A percentile compares a stretch with the other conserved stretches of the same genome.
phyloP scores from a whole-genome alignment of 2,113 vertebrate species.

The Sphyrna mokarran region DNA sequence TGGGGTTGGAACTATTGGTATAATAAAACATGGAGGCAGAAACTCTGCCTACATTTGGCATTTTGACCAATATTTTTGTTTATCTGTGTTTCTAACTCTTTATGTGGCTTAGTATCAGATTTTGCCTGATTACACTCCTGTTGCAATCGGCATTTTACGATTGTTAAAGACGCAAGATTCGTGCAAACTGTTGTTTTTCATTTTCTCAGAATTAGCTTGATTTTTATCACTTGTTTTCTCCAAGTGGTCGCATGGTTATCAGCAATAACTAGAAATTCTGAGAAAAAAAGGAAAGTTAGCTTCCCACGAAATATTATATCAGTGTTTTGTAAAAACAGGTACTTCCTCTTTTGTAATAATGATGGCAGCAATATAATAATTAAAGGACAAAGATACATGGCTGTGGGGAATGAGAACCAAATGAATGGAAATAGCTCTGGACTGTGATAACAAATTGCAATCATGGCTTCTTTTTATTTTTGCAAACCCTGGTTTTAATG shows the following conservation, averaged over 20 bases:
- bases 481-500: background rate
- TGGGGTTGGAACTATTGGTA: background rate
- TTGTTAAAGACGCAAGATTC: background rate
- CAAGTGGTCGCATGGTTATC: background rate
- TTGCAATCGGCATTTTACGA: background rate
- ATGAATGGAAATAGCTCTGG: background rate
- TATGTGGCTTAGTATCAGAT: background rate
- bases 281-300: background rate
- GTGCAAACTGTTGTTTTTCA: background rate
- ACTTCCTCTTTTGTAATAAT: background rate
- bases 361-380: no score
- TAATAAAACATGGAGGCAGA: background rate
- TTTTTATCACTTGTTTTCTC: background rate
- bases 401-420: background rate
- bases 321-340: background rate
- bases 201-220: background rate
- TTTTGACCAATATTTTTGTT: background rate
- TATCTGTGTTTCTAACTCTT: background rate
- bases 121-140: background rate
- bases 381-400: background rate
- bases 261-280: background rate
- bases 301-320: background rate
- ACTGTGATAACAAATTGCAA: background rate
- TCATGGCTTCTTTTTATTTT: background rate
- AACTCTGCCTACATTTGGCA: background rate